Conservation (phyloP, 2,888 invertebrate genomes). For the Psococerastis gibbosa region DNA sequence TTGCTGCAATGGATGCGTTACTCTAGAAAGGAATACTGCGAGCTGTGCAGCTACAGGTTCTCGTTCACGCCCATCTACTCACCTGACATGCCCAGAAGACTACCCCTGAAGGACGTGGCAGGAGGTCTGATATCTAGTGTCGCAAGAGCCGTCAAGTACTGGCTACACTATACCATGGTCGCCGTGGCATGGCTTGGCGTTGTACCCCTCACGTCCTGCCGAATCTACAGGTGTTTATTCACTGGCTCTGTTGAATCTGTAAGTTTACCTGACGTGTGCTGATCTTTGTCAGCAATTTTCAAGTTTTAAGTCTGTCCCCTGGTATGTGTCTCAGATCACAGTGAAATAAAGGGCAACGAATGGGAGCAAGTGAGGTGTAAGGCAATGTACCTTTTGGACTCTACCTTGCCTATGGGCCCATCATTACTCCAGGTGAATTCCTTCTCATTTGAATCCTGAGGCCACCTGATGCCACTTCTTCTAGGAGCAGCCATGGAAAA, state of each 20-base stretch:
- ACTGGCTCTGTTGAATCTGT: conserved; percentile 74
- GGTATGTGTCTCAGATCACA: too few species aligned
- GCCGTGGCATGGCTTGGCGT: conserved; percentile 94
- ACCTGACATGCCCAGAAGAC: conserved; percentile 97
- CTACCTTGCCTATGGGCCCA: too few species aligned
- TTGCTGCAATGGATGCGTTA: conserved; percentile 98
- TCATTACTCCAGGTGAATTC: too few species aligned
- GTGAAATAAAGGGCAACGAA: too few species aligned
- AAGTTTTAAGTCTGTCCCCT: conserved; percentile 11
- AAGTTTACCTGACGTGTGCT: too few species aligned
- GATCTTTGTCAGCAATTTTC: conserved; percentile 10
- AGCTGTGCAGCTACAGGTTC: conserved; percentile 85
- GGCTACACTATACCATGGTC: conserved; percentile 94
- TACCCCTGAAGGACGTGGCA: conserved; percentile 83
- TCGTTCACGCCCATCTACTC: conserved; percentile 98
- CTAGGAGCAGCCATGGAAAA: too few species aligned
- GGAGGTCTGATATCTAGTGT: conserved; percentile 79
- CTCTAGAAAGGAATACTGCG: conserved; percentile 96
- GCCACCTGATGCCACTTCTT: too few species aligned
- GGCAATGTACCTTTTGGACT: too few species aligned
- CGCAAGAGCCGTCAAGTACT: conserved; percentile 82
- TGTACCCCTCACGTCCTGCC: conserved; percentile 88
- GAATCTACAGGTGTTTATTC: conserved; percentile 86
- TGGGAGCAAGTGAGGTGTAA: too few species aligned
- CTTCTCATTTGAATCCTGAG: too few species aligned